phyloP scores from a whole-genome alignment of 2,113 vertebrate species.

The Chitala chitala region DNA sequence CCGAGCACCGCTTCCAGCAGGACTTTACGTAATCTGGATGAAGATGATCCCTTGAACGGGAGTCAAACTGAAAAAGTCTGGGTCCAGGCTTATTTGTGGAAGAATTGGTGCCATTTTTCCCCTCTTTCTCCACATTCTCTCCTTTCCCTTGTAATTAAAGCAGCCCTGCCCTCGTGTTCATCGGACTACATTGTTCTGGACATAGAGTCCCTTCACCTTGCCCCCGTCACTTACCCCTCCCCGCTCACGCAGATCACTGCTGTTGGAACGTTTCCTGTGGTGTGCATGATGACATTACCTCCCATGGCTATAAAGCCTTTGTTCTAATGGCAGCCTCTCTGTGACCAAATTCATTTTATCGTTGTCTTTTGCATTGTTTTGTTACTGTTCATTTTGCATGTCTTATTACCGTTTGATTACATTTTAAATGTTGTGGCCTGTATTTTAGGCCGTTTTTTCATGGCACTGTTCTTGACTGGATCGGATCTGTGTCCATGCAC shows the following conservation, averaged over 20 bases:
- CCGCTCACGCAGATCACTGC: conserved; percentile 12
- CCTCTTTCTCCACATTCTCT: conserved; percentile 31
- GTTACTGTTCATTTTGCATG: conserved; percentile 42
- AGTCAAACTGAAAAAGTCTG: too few species aligned
- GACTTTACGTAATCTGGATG: too few species aligned
- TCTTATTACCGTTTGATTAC: conserved; percentile 33
- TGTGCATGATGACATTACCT: conserved; percentile 27
- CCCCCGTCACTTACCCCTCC: too few species aligned
- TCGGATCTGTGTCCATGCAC: conserved; percentile 24
- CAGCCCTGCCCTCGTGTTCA: conserved; percentile 31
- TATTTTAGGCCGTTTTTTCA: conserved; percentile 16
- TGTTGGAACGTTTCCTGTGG: conserved; percentile 22
- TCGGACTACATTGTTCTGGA: conserved; percentile 20
- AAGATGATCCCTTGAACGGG: too few species aligned
- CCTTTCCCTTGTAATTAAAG: neutral
- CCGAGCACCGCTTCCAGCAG: too few species aligned
- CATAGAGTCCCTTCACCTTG: neutral
- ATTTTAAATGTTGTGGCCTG: conserved; percentile 34
- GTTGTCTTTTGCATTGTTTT: conserved; percentile 40
- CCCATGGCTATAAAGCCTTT: conserved; percentile 27
- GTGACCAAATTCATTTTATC: too few species aligned
- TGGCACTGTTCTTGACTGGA: conserved; percentile 32
- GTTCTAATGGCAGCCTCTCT: conserved; percentile 15
- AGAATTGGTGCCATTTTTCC: conserved; percentile 25
- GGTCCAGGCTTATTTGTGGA: conserved; percentile 19